phyloP scores from a whole-genome alignment of 2,888 invertebrate species.

The Drosophila mettleri region DNA sequence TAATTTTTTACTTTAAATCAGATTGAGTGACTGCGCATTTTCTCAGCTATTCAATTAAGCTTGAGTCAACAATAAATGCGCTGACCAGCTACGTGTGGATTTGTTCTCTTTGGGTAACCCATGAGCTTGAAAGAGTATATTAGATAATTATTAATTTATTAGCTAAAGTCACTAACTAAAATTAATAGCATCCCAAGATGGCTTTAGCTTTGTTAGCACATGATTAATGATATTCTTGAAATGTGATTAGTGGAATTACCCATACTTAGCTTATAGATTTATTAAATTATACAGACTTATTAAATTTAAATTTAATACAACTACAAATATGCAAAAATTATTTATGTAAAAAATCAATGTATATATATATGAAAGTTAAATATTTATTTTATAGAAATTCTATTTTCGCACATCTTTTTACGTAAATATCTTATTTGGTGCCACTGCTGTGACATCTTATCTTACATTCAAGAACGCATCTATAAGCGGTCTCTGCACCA shows the following conservation, averaged over 20 bases:
- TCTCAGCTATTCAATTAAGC: constrained; percentile 8
- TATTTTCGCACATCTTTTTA: background rate
- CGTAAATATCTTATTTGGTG: background rate
- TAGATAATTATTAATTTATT: constrained; percentile 1
- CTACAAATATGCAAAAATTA: background rate
- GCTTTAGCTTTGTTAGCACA: background rate
- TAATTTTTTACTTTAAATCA: constrained; percentile 10
- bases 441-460: constrained; percentile 3
- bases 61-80: background rate
- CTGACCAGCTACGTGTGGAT: background rate
- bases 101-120: background rate
- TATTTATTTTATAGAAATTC: background rate
- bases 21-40: constrained; percentile 24
- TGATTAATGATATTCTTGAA: background rate
- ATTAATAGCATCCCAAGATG: background rate
- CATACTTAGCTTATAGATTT: background rate
- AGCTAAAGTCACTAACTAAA: background rate
- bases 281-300: too few relatives aligned
- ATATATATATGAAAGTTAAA: too few relatives aligned
- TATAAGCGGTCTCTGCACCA: constrained; percentile 30
- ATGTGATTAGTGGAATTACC: constrained; percentile 1
- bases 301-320: background rate
- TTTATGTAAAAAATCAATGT: background rate
- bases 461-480: background rate
- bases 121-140: background rate